phyloP scores from a whole-genome alignment of 2,113 vertebrate genomes.

The Oryzias melastigma region DNA sequence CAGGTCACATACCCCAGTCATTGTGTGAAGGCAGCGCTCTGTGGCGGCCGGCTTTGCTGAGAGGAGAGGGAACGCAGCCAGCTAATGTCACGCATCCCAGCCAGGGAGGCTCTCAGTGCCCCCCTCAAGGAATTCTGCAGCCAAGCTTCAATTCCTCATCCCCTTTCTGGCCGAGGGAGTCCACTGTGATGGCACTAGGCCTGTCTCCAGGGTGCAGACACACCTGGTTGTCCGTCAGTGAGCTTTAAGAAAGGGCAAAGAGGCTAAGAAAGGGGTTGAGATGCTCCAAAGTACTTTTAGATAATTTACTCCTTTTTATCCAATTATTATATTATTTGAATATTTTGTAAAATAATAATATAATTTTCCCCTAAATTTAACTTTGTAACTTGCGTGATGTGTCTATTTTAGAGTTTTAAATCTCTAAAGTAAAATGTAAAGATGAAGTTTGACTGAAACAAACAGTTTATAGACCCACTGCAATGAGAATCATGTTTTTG shows the following conservation, averaged over 20 bases:
- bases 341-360: too few species aligned
- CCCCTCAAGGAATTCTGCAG: constrained; percentile 47
- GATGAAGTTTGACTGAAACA: background rate
- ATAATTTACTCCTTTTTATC: background rate
- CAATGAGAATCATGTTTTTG: too few species aligned
- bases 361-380: too few species aligned
- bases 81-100: constrained; percentile 69
- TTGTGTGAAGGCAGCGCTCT: constrained; percentile 49
- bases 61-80: constrained; percentile 72
- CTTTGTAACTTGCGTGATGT: too few species aligned
- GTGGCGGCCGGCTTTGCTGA: constrained; percentile 45
- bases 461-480: too few species aligned
- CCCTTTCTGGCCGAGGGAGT: constrained; percentile 40
- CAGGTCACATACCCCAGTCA: constrained; percentile 69
- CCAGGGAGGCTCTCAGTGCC: constrained; percentile 47
- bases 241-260: constrained; percentile 53
- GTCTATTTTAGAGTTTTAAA: background rate
- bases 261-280: constrained; percentile 34
- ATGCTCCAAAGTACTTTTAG: constrained; percentile 25
- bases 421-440: background rate
- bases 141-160: constrained; percentile 45
- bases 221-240: constrained; percentile 76
- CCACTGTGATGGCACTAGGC: constrained; percentile 60
- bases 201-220: constrained; percentile 68
- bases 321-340: too few species aligned